Conservation (phyloP, 1,140 invertebrate species). For the Drosophila subpulchrella region DNA sequence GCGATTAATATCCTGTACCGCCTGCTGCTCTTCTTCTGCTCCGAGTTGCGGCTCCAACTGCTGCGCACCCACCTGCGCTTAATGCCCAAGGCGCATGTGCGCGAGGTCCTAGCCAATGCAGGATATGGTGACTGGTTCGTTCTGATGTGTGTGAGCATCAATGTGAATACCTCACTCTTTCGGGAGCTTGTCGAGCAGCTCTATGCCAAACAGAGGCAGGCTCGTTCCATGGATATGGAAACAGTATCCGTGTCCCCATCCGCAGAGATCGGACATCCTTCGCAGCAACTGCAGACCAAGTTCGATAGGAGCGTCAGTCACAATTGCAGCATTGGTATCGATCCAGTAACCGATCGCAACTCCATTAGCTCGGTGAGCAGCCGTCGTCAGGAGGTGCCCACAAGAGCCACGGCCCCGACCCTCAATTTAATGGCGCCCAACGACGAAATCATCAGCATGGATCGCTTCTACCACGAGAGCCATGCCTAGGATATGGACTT, state of each 20-base stretch:
- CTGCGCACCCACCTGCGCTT: constrained; percentile 85
- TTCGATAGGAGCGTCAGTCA: neutral
- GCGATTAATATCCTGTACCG: constrained; percentile 88
- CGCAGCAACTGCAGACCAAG: neutral
- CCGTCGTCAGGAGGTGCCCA: neutral
- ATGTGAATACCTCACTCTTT: constrained; percentile 88
- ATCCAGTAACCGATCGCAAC: neutral
- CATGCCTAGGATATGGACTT: constrained; percentile 25
- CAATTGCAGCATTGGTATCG: neutral
- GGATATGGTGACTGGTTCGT: constrained; percentile 89
- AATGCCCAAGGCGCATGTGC: constrained; percentile 61
- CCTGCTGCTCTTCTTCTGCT: constrained; percentile 57
- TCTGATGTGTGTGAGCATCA: constrained; percentile 88
- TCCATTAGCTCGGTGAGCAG: neutral
- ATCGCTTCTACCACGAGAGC: constrained; percentile 54
- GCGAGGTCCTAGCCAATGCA: constrained; percentile 41
- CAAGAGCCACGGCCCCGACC: constrained; percentile 1
- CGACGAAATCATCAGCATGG: constrained; percentile 48
- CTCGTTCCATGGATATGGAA: neutral
- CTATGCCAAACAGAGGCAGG: constrained; percentile 10
- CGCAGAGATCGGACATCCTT: no score
- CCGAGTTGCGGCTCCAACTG: constrained; percentile 78
- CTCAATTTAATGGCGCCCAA: constrained; percentile 38
- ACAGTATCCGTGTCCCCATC: no score
- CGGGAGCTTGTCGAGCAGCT: constrained; percentile 85